Percentiles rank a stretch among this genome's conserved stretches.
These are phyloP conservation scores for Thereva unica DNA, from an alignment of 2,888 invertebrate species.

Conservation along the genomic window DNA sequence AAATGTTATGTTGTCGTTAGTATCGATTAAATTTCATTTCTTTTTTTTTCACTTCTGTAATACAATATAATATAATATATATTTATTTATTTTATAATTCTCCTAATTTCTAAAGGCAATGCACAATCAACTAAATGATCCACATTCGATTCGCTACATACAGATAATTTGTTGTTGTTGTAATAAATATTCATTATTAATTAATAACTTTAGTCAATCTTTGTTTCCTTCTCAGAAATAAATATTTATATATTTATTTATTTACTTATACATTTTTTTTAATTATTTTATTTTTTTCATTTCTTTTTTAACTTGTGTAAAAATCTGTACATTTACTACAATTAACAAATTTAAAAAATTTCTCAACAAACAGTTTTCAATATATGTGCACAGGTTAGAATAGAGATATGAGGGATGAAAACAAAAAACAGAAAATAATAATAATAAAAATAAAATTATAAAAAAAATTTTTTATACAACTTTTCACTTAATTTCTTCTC, in stretches of 20 bases:
- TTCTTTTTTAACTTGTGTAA: slow-evolving; percentile 26
- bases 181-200: slow-evolving; percentile 25
- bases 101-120: slow-evolving; percentile 31
- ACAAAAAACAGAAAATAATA: slow-evolving; percentile 22
- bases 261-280: neutral
- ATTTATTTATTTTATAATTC: neutral
- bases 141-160: slow-evolving; percentile 11
- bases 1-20: slow-evolving; percentile 33
- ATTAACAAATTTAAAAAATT: slow-evolving; percentile 32
- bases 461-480: slow-evolving; percentile 24
- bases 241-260: neutral
- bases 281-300: neutral
- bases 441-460: slow-evolving; percentile 16
- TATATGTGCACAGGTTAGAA: slow-evolving; percentile 10
- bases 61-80: neutral
- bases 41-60: neutral
- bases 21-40: slow-evolving; percentile 19
- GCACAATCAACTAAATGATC: slow-evolving; percentile 29
- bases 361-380: slow-evolving; percentile 25
- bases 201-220: slow-evolving; percentile 29
- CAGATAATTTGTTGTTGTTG: slow-evolving; percentile 4
- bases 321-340: slow-evolving; percentile 27
- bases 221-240: slow-evolving; percentile 22
- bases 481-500: slow-evolving; percentile 6
- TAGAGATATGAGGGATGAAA: slow-evolving; percentile 7